Base-by-base conservation (phyloP, 2,797 vertebrate genomes). In the Poeciliopsis gracilis region DNA sequence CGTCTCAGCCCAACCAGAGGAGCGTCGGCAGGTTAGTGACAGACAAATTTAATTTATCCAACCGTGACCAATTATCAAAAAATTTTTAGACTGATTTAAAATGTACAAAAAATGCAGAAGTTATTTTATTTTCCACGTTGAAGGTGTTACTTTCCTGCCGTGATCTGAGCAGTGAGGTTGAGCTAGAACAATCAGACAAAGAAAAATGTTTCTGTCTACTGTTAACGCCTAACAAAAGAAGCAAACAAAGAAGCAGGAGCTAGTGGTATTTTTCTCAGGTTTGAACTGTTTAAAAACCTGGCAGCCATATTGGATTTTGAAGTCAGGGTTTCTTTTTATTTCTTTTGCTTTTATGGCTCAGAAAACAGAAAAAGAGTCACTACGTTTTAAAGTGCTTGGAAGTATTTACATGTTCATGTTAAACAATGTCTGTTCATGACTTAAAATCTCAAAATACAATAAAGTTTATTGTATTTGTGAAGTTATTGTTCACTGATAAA, bases 1-100 rank as follows among this genome's bases (percentile, higher is more conserved):
- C 98, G 20, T 96, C 95, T 1, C 98, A 97, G 91, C 97, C 97
- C 61, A 97, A 89, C 92, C 97, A 97, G 90, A 97, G 97, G 89
- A 98, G 92, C 75, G 96, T 95, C 47, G 96, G 95, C 51, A 95
- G 97, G 98, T 99, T 49, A 69, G 81, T 72, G 8, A 57, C 0
- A 0, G 0, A 23, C 5, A 25, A 18, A 36, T 69, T 20, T 0
- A 2, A 15, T 36, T 77, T 45, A 18, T 59, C 9, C 15, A 15
- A 3, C 9, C 53, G 5, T 72, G 7, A 13, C 71, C 1, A 18
- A 33, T 30, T 5, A 43, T 38, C 10, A 51, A 13, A 13, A 67
- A 5, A 43, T 25, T 55, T 55, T 57, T 76, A n/a, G 43, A 25
- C 57, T 28, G 1, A 16, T 61, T 33, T 16, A 36, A 36, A 30